phyloP scores from a whole-genome alignment of 2,797 vertebrate genomes.

The Spea hammondii region DNA sequence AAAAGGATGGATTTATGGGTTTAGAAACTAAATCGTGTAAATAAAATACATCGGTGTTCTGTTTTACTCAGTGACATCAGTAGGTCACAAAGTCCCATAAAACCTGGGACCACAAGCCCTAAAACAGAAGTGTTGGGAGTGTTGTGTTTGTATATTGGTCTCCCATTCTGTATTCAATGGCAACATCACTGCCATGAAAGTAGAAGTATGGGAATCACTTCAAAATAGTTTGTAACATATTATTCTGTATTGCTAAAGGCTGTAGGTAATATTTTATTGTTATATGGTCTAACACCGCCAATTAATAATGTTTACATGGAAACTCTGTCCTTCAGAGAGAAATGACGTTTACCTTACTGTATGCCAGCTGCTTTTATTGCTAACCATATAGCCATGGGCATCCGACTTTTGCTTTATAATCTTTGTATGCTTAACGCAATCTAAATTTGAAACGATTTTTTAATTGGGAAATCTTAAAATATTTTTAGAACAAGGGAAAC shows the following conservation, averaged over 20 bases:
- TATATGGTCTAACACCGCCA: neutral
- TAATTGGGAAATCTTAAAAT: neutral
- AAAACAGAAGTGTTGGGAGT: too few species aligned
- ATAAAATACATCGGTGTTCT: too few species aligned
- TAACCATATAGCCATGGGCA: conserved; percentile 24
- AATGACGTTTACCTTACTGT: conserved; percentile 18
- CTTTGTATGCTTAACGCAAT: neutral
- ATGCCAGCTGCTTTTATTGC: conserved; percentile 21
- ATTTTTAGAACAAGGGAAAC: neutral
- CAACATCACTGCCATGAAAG: neutral
- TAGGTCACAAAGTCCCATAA: too few species aligned
- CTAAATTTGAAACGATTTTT: conserved; percentile 1
- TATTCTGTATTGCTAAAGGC: neutral
- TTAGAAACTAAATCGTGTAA: too few species aligned
- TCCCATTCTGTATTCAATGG: conserved; percentile 20
- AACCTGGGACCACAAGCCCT: too few species aligned
- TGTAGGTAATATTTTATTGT: neutral
- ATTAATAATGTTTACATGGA: neutral
- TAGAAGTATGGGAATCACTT: neutral
- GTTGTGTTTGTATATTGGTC: conserved; percentile 1
- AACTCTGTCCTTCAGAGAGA: conserved; percentile 32
- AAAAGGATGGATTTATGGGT: too few species aligned
- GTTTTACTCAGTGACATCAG: too few species aligned
- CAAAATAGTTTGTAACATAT: neutral
- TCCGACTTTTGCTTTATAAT: conserved; percentile 6